Evolutionary conservation across 2,888 invertebrate genomes (phyloP).

Genomic region (Balanococcus diminutus): DNA sequence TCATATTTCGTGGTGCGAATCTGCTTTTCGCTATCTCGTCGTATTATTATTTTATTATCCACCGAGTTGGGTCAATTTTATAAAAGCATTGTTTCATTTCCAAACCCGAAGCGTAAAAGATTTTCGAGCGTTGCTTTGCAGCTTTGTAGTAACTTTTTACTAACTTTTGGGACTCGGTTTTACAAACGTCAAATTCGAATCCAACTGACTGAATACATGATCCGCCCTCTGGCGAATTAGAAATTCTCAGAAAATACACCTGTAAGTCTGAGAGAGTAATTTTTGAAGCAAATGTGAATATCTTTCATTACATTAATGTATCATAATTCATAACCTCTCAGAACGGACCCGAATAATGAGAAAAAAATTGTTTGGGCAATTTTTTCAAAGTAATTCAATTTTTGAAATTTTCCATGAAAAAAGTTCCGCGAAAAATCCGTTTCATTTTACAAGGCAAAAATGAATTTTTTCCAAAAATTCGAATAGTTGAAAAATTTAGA

Average conservation of each 20-base stretch:
- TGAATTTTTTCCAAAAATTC: no score
- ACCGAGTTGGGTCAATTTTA: background rate
- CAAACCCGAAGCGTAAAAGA: background rate
- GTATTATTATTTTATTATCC: background rate
- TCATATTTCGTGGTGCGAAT: background rate
- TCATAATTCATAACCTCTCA: no score
- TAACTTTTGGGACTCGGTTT: background rate
- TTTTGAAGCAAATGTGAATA: no score
- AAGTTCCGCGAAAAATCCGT: no score
- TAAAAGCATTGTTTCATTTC: slow-evolving; percentile 17
- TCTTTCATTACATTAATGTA: no score
- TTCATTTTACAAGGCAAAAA: no score
- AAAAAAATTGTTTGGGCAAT: no score
- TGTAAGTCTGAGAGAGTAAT: background rate
- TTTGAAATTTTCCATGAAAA: no score
- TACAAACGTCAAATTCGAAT: background rate
- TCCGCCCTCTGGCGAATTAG: background rate
- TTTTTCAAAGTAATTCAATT: no score
- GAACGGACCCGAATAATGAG: no score
- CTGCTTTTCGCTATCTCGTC: background rate
- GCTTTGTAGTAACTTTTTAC: background rate
- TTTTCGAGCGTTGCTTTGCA: background rate
- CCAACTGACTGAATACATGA: background rate
- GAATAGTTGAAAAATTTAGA: no score
- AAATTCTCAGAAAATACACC: background rate